Conservation (phyloP, 2,797 vertebrate genomes). For the Tolypeutes matacus region DNA sequence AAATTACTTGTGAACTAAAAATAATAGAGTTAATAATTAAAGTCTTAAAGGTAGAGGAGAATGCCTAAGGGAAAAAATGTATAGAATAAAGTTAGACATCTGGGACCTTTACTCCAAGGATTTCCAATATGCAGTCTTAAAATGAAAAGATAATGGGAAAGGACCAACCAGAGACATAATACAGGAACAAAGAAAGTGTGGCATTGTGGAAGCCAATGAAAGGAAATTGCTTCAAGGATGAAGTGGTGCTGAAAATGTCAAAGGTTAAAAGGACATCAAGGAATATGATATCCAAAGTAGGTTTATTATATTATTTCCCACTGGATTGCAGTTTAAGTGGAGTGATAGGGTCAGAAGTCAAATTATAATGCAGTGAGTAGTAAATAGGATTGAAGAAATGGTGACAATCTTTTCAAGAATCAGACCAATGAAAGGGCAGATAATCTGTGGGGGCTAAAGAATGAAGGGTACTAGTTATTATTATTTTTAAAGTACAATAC, state of each 20-base stretch:
- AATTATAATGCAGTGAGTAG: background rate
- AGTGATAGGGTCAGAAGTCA: background rate
- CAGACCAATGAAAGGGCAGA: background rate
- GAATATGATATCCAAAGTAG: background rate
- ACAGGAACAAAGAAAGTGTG: background rate
- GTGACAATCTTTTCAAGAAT: background rate
- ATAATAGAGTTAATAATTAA: background rate
- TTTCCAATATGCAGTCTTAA: background rate
- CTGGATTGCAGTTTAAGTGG: background rate
- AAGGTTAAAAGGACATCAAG: background rate
- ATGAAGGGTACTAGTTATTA: background rate
- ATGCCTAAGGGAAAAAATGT: background rate
- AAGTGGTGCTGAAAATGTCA: background rate
- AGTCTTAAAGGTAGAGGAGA: background rate
- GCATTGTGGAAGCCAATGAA: background rate
- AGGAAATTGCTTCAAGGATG: background rate
- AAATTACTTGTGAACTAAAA: background rate
- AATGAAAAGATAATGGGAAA: background rate
- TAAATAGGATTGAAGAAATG: background rate
- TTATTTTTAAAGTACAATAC: background rate
- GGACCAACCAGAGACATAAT: background rate
- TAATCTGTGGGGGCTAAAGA: background rate
- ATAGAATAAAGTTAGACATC: background rate
- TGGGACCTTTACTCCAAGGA: background rate
- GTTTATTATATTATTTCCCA: background rate